Conservation (phyloP, 37 sponge, comb jelly and placozoan genomes). For the Dysidea cf. avara region DNA sequence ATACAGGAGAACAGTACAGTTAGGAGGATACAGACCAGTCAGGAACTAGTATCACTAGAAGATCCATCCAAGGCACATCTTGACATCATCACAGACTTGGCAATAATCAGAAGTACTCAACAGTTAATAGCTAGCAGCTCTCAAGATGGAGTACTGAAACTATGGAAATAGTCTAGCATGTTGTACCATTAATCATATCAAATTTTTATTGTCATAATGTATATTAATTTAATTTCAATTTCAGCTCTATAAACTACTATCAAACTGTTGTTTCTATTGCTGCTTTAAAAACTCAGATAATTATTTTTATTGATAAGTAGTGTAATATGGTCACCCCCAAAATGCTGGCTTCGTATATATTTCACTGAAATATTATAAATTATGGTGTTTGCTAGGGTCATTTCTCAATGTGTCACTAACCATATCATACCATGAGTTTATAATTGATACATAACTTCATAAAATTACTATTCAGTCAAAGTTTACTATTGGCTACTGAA, state of each 20-base stretch:
- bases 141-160: slow-evolving; percentile 76
- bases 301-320: no score
- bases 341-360: no score
- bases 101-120: slow-evolving; percentile 38
- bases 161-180: slow-evolving; percentile 57
- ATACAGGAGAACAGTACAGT: slow-evolving; percentile 34
- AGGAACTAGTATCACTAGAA: not conserved
- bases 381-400: no score
- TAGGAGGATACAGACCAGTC: not conserved
- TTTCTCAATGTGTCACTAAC: no score
- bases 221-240: not conserved
- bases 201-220: not conserved
- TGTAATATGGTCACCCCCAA: no score
- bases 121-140: slow-evolving; percentile 70
- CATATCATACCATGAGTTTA: no score
- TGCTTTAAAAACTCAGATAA: no score
- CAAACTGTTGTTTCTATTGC: no score
- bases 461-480: no score
- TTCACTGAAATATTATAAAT: no score
- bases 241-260: not conserved
- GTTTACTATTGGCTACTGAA: no score
- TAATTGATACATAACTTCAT: no score
- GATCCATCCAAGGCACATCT: slow-evolving; percentile 55
- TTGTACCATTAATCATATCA: not conserved
- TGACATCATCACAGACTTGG: slow-evolving; percentile 81